These are phyloP conservation scores for Reticulitermes speratus DNA, from an alignment of 1,140 invertebrate genomes.

Conservation along the genomic window DNA sequence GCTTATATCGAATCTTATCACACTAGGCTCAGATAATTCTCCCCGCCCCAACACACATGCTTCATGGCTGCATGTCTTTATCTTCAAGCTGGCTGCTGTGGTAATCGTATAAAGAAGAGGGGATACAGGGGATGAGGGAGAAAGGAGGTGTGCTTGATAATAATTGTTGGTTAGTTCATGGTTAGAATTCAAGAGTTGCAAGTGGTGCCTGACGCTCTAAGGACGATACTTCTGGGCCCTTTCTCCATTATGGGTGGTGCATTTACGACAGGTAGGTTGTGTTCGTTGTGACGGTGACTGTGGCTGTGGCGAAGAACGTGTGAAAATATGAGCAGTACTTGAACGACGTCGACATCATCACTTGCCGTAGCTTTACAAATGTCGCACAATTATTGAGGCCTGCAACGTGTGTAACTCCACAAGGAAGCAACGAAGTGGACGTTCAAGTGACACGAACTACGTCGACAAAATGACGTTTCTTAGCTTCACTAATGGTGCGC, in stretches of 20 bases:
- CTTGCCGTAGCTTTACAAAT: background rate
- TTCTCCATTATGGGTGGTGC: too few species aligned
- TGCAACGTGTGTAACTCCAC: background rate
- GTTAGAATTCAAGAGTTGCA: background rate
- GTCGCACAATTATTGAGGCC: background rate
- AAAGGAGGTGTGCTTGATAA: slow-evolving; percentile 1
- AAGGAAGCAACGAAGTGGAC: background rate
- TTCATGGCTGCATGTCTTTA: background rate
- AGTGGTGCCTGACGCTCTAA: background rate
- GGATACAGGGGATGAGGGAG: background rate
- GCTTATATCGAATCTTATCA: background rate
- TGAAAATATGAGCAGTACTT: background rate
- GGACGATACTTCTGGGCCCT: background rate
- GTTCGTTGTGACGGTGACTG: background rate
- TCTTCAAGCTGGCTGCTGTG: slow-evolving; percentile 1
- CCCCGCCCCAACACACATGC: background rate
- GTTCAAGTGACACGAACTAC: background rate
- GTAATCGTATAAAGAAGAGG: background rate
- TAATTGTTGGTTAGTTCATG: background rate
- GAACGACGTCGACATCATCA: too few species aligned
- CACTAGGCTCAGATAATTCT: background rate
- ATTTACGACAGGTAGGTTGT: background rate
- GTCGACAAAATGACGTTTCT: too few species aligned
- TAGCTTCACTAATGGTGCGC: background rate
- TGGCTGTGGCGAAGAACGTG: background rate